Evolutionary conservation across 2,113 vertebrate species (phyloP).

Genomic region (Grammomys dolichurus): DNA sequence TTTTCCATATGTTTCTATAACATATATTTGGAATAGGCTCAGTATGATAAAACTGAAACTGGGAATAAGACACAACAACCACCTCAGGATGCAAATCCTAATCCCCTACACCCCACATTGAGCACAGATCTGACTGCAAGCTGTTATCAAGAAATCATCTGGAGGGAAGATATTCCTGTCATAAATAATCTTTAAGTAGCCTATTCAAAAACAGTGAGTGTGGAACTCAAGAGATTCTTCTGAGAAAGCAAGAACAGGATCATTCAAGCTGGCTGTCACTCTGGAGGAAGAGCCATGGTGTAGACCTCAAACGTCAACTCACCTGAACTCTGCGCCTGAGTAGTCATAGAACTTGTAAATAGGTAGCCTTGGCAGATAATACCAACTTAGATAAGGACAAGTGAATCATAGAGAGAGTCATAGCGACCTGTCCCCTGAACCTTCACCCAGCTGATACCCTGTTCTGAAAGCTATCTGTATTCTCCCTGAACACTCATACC

Average conservation of each 20-base stretch:
- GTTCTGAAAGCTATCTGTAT: too few species aligned
- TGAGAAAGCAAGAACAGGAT: background rate
- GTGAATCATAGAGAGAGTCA: too few species aligned
- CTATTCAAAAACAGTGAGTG: conserved; percentile 13
- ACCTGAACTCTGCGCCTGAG: background rate
- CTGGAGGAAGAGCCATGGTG: background rate
- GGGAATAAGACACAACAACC: background rate
- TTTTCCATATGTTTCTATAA: background rate
- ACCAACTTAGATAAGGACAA: too few species aligned
- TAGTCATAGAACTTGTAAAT: too few species aligned
- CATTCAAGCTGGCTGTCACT: background rate
- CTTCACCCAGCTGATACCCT: too few species aligned
- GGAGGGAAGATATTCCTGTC: conserved; percentile 9
- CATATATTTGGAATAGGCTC: background rate
- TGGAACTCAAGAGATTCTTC: background rate
- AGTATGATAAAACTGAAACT: background rate
- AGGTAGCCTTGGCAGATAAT: too few species aligned
- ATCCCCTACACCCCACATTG: background rate
- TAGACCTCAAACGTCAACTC: background rate
- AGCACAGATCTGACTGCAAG: background rate
- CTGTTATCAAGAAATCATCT: conserved; percentile 19
- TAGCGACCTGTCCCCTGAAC: too few species aligned
- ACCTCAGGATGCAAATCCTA: background rate
- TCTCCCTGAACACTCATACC: too few species aligned
- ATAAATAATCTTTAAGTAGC: conserved; percentile 36